Evolutionary conservation across 2,797 vertebrate genomes (phyloP), one percentile per base, ranked within the genome.

Genomic region (Capromys pilorides): DNA sequence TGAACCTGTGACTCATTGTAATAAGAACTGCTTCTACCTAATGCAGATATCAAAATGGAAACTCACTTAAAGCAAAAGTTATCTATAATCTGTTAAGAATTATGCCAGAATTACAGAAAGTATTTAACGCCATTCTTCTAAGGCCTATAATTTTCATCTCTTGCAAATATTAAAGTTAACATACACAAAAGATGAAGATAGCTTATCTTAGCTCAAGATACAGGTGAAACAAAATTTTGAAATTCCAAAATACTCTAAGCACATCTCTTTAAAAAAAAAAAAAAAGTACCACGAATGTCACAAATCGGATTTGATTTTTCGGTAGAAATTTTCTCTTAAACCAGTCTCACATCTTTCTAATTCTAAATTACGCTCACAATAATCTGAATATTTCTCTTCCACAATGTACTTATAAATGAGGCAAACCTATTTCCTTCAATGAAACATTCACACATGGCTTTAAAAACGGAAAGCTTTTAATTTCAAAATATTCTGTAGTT

Each of bases 221-320:
- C 18, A 61, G 41, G 3, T 57, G 11, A 36, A 79, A 12, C 66
- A 88, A 90, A 95, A 77, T 94, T 93, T 90, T 59, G 31, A 62
- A 92, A 90, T 61, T 92, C 86, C n/a, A 93, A 91, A 71, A 82
- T n/a, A 71, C 39, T 79, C 36, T 82, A 97, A 79, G 82, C 9
- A 95, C 86, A 90, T 71, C 78, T 83, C 73, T 82, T 10, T 51
- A 61, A 14, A n/a, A 64, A 67, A 54, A 82, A 75, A 77, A 26
- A 28, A 77, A 77, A 26, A n/a, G 14, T 64, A 75, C 1, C 82
- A 85, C 82, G 24, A 94, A 89, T 18, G 36, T 75, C 81, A 78
- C 77, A 92, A 91, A 83, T 28, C 45, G 82, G 24, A 87, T 82
- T 12, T 51, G 49, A 81, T 87, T 89, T 96, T 87, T 71, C 75